These are phyloP conservation scores for Hemicentrotus pulcherrimus DNA, from an alignment of 35 echinoderm and acorn worm species.

Conservation along the genomic window DNA sequence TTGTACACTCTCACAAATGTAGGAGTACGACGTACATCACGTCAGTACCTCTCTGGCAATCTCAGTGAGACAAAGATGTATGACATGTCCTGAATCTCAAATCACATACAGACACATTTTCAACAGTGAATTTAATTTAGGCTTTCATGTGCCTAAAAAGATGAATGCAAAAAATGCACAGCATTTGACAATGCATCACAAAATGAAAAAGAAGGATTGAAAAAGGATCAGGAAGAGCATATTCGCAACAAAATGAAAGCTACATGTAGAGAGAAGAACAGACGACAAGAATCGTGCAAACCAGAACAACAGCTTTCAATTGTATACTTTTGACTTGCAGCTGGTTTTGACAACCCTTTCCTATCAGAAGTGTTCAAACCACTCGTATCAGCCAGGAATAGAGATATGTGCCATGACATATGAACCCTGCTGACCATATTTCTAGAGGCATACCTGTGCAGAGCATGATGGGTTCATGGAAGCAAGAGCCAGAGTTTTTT, in stretches of 20 bases:
- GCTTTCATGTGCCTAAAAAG: too few relatives aligned
- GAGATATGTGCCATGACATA: too few relatives aligned
- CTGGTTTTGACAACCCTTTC: neutral
- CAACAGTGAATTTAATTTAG: neutral
- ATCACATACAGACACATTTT: too few relatives aligned
- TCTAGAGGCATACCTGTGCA: too few relatives aligned
- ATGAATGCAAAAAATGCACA: too few relatives aligned
- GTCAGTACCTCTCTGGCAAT: constrained; percentile 42
- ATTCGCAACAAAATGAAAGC: neutral
- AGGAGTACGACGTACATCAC: neutral
- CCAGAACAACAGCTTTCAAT: neutral
- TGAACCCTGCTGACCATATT: too few relatives aligned
- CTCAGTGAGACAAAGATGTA: constrained; percentile 32
- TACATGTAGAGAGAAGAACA: constrained; percentile 29
- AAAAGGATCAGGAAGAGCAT: neutral
- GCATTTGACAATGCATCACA: too few relatives aligned
- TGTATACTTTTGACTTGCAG: constrained; percentile 52
- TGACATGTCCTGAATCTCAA: constrained; percentile 22
- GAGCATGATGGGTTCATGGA: too few relatives aligned
- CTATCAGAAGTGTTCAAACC: too few relatives aligned
- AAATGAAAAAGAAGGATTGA: too few relatives aligned
- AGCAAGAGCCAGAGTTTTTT: too few relatives aligned
- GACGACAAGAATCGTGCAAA: neutral
- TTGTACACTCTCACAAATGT: constrained; percentile 37
- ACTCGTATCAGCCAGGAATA: too few relatives aligned